These are phyloP conservation scores for Polypedilum pembai DNA, from an alignment of 1,140 invertebrate species.

Conservation along the genomic window DNA sequence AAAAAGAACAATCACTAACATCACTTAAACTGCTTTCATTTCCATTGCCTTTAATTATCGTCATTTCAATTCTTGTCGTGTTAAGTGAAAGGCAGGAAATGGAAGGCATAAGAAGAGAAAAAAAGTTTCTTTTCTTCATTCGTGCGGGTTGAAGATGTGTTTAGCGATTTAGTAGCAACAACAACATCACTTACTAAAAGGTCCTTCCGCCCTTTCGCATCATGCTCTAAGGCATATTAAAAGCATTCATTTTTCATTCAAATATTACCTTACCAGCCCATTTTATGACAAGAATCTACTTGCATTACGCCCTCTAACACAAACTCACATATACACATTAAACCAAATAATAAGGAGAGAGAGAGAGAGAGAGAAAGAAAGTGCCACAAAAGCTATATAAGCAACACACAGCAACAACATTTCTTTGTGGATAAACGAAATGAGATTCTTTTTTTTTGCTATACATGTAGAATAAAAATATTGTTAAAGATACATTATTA, in stretches of 20 bases:
- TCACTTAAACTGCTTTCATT: constrained; percentile 1
- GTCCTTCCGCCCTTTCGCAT: not conserved
- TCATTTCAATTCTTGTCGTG: constrained; percentile 12
- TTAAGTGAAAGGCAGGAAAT: not conserved
- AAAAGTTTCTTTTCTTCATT: constrained; percentile 3
- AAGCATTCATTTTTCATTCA: constrained; percentile 13
- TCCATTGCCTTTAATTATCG: not conserved
- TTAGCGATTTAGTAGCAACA: not conserved
- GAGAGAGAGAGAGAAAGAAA: not conserved
- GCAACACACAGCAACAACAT: not conserved
- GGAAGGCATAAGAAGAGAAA: not conserved
- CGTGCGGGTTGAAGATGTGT: not conserved
- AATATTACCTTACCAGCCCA: constrained; percentile 4
- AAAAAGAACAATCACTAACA: not conserved
- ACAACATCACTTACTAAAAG: not conserved
- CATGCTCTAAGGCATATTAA: constrained; percentile 4
- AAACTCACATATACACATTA: not conserved
- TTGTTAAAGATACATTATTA: constrained; percentile 14
- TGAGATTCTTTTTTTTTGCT: not conserved
- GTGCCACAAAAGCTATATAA: constrained; percentile 14
- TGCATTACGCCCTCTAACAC: not conserved
- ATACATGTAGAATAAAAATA: not conserved
- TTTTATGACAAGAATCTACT: constrained; percentile 13
- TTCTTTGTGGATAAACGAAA: not conserved
- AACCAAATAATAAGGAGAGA: not conserved